These are phyloP conservation scores for Apamea monoglypha DNA, from an alignment of 2,888 invertebrate species.

Conservation along the genomic window DNA sequence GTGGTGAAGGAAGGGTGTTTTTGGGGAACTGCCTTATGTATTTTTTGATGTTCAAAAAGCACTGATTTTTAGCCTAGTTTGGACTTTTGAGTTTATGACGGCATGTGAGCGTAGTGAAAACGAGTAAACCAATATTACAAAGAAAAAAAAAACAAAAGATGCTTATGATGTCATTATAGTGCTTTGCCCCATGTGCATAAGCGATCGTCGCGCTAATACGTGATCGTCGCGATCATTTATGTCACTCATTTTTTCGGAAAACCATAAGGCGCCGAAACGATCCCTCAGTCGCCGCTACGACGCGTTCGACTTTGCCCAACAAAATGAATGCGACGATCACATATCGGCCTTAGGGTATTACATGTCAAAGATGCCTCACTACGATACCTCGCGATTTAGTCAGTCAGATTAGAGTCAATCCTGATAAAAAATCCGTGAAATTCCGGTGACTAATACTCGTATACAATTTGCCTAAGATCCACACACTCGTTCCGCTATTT, in stretches of 20 bases:
- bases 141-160: not conserved
- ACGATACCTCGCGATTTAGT: not conserved
- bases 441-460: not conserved
- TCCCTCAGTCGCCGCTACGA: too few species aligned
- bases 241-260: not conserved
- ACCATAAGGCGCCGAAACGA: not conserved
- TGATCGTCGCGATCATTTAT: not conserved
- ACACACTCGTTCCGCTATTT: not conserved
- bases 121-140: not conserved
- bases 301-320: not conserved
- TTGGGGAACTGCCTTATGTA: not conserved
- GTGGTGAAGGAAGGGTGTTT: not conserved
- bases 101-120: not conserved
- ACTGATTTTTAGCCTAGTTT: not conserved
- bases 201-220: not conserved
- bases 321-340: not conserved
- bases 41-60: not conserved
- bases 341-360: not conserved
- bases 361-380: not conserved
- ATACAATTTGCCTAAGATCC: not conserved
- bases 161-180: not conserved
- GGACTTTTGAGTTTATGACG: not conserved
- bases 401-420: not conserved
- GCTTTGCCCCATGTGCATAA: not conserved
- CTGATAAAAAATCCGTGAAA: not conserved